Base-by-base conservation (phyloP, 2,797 vertebrate genomes). In the Heliangelus exortis region DNA sequence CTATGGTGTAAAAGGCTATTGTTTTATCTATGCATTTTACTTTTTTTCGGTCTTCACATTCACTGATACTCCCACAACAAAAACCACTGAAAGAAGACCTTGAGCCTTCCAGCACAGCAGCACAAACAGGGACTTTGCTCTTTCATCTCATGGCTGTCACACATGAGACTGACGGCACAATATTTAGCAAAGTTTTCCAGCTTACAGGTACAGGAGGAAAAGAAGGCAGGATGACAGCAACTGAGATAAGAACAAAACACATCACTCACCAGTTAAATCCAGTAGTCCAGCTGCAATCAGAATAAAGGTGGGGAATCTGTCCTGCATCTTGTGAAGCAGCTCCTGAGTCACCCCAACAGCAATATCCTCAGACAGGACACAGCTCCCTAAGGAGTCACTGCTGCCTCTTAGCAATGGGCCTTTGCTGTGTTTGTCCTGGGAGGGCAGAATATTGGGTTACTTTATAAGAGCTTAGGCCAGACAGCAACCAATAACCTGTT, bases 181-280 rank as follows among this genome's bases (percentile, higher is more conserved):
- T n/a, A 26, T 14, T 8, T 3, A 50, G 26, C 31, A 45, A 1
- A 12, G 8, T 10, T 45, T 36, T 68, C 20, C 47, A 50, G 47
- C 51, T 53, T 10, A 6, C 47, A 61, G 50, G 3, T 26, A 25
- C 5, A 1, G 29, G 39, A 55, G 29, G 22, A 7, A 20, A 28
- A 45, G 33, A 2, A 3, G 4, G 72, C 41, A 58, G 57, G 31
- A 68, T 29, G 62, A 10, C 23, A 68, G 63, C 55, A 10, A 4
- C 0, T 36, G 67, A 28, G 68, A 15, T 9, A 1, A 43, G 31
- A 67, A 14, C 81, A n/a, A 34, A 80, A 19, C 26, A 25, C 39
- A 6, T 6, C 75, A 85, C 96, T 95, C 83, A 97, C 96, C 96
- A 55, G 66, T 68, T 11, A 95, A 7, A 39, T 69, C 81, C 87